A percentile compares a stretch with the other conserved stretches of the same genome.
These are phyloP conservation scores for Electrophaes corylata DNA, from an alignment of 2,888 invertebrate species.

Conservation along the genomic window DNA sequence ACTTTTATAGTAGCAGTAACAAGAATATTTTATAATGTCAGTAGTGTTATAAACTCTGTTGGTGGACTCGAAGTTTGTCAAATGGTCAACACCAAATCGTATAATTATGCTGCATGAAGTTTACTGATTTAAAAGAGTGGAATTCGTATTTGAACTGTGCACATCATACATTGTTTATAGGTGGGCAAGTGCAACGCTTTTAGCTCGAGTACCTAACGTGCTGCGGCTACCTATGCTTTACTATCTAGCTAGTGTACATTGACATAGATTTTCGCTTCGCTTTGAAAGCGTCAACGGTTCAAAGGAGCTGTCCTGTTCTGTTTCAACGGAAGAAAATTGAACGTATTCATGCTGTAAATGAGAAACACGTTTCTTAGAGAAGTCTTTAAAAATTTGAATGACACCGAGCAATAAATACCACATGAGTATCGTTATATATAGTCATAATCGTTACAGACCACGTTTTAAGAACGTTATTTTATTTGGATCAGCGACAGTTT, in stretches of 20 bases:
- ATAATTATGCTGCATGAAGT: conserved; percentile 7
- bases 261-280: conserved; percentile 22
- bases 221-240: conserved; percentile 16
- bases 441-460: not conserved
- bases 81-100: not conserved
- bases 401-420: conserved; percentile 34
- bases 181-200: conserved; percentile 28
- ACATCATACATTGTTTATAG: conserved; percentile 11
- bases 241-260: conserved; percentile 14
- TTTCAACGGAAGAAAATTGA: conserved; percentile 66
- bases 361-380: conserved; percentile 49
- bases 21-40: too few relatives aligned
- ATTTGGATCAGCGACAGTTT: conserved; percentile 9
- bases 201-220: conserved; percentile 29
- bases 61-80: too few relatives aligned
- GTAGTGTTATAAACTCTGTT: too few relatives aligned
- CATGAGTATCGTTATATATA: too few relatives aligned
- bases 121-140: conserved; percentile 13
- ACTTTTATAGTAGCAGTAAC: too few relatives aligned
- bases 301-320: conserved; percentile 66
- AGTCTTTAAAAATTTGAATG: conserved; percentile 24
- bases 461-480: conserved; percentile 11
- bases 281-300: conserved; percentile 55
- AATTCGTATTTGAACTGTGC: conserved; percentile 8
- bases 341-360: conserved; percentile 75